These are phyloP conservation scores for Thymelicus sylvestris DNA, from an alignment of 2,888 invertebrate genomes.

Conservation along the genomic window DNA sequence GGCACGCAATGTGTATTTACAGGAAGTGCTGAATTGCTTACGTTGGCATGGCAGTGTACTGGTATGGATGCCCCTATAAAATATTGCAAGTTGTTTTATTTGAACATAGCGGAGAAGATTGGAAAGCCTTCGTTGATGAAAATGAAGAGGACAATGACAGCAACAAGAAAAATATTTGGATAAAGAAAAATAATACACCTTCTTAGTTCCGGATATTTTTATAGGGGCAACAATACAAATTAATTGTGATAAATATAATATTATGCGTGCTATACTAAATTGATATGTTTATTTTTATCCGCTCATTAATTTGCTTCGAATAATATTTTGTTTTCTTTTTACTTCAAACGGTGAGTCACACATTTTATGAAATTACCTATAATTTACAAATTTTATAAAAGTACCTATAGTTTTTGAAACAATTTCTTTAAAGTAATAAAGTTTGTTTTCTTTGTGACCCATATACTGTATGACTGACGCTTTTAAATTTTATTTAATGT, in stretches of 20 bases:
- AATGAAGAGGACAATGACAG: not conserved
- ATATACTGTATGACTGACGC: too few relatives aligned
- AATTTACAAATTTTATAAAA: too few relatives aligned
- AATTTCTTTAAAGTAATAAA: too few relatives aligned
- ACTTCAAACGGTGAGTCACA: too few relatives aligned
- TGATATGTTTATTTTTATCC: slow-evolving; percentile 54
- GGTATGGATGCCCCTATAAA: slow-evolving; percentile 51
- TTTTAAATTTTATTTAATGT: too few relatives aligned
- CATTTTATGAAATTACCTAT: too few relatives aligned
- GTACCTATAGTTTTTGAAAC: too few relatives aligned
- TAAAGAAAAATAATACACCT: too few relatives aligned
- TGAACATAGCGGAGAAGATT: not conserved
- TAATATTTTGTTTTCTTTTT: not conserved
- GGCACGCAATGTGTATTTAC: slow-evolving; percentile 74
- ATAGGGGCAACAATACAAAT: slow-evolving; percentile 38
- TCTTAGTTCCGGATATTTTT: not conserved
- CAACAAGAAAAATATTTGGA: too few relatives aligned
- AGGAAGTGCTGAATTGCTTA: slow-evolving; percentile 50
- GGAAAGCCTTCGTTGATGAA: not conserved
- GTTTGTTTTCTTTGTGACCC: too few relatives aligned
- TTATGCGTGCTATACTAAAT: slow-evolving; percentile 52
- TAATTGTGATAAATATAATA: slow-evolving; percentile 43
- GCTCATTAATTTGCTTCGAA: slow-evolving; percentile 38
- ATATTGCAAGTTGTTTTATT: not conserved
- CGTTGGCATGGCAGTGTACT: slow-evolving; percentile 73